Conservation (phyloP, 2,888 invertebrate genomes). For the Theodoxus fluviatilis region DNA sequence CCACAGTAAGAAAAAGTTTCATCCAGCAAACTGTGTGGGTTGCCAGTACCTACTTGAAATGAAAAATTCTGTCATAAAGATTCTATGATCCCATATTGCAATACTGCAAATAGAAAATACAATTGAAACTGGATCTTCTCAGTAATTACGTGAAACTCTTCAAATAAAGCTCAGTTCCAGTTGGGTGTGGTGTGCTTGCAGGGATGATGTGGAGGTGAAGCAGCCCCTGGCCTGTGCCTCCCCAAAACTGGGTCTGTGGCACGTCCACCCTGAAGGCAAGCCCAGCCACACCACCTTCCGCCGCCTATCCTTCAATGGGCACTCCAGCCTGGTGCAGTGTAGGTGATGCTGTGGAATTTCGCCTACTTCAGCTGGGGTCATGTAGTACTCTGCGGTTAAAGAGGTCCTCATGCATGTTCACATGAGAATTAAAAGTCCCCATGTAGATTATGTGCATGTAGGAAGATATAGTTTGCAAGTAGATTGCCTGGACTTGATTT, state of each 20-base stretch:
- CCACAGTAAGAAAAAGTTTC: too few species aligned
- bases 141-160: background rate
- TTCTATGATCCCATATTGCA: background rate
- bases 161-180: background rate
- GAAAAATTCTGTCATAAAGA: background rate
- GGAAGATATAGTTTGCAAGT: too few species aligned
- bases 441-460: too few species aligned
- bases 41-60: too few species aligned
- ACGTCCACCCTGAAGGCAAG: constrained; percentile 83
- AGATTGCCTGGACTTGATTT: too few species aligned
- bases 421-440: too few species aligned
- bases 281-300: constrained; percentile 91
- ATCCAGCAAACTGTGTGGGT: background rate
- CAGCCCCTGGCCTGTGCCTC: constrained; percentile 93
- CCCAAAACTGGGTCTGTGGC: constrained; percentile 92
- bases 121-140: background rate
- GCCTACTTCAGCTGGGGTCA: too few species aligned
- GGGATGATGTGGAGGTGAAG: constrained; percentile 82
- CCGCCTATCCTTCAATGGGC: constrained; percentile 85
- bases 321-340: constrained; percentile 91
- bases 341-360: constrained; percentile 33
- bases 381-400: too few species aligned
- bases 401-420: too few species aligned
- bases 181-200: constrained; percentile 57
- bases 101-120: background rate